Evolutionary conservation across 2,888 invertebrate genomes (phyloP).

Genomic region (Alloplasta piceator): DNA sequence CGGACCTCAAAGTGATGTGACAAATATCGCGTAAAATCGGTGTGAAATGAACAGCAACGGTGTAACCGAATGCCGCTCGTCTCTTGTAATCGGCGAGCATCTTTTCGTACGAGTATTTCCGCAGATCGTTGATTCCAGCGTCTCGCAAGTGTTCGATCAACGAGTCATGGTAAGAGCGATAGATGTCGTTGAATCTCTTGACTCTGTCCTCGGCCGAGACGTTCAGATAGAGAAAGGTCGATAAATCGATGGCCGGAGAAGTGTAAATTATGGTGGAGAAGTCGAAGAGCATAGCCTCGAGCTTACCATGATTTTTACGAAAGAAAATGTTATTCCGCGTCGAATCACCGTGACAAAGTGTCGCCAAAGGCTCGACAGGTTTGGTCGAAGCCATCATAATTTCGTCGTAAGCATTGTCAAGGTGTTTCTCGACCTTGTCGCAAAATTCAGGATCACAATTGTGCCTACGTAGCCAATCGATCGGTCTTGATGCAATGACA

Average conservation of each 20-base stretch:
- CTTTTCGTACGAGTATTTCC: conserved; percentile 72
- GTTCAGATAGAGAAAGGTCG: conserved; percentile 74
- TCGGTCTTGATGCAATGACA: conserved; percentile 53
- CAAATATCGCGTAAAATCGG: conserved; percentile 48
- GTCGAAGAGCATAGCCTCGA: conserved; percentile 71
- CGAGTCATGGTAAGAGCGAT: conserved; percentile 73
- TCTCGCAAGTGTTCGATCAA: conserved; percentile 70
- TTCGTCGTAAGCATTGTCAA: conserved; percentile 64
- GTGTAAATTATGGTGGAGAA: conserved; percentile 75
- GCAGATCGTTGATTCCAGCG: conserved; percentile 64
- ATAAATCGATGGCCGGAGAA: conserved; percentile 76
- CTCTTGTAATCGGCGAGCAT: conserved; percentile 73
- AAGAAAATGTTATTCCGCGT: conserved; percentile 77
- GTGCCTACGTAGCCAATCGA: conserved; percentile 67
- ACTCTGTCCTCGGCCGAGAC: conserved; percentile 47
- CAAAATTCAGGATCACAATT: conserved; percentile 71
- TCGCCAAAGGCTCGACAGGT: conserved; percentile 75
- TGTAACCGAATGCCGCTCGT: conserved; percentile 73
- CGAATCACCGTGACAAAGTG: conserved; percentile 78
- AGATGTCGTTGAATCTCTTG: conserved; percentile 66
- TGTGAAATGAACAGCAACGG: conserved; percentile 71
- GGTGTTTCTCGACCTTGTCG: conserved; percentile 67
- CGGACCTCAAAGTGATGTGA: rapidly evolving
- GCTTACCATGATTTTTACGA: conserved; percentile 47
- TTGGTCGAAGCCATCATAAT: conserved; percentile 62